A percentile compares a stretch with the other conserved stretches of the same genome.
phyloP scores from a whole-genome alignment of 2,113 vertebrate genomes.

The Phalacrocorax carbo region DNA sequence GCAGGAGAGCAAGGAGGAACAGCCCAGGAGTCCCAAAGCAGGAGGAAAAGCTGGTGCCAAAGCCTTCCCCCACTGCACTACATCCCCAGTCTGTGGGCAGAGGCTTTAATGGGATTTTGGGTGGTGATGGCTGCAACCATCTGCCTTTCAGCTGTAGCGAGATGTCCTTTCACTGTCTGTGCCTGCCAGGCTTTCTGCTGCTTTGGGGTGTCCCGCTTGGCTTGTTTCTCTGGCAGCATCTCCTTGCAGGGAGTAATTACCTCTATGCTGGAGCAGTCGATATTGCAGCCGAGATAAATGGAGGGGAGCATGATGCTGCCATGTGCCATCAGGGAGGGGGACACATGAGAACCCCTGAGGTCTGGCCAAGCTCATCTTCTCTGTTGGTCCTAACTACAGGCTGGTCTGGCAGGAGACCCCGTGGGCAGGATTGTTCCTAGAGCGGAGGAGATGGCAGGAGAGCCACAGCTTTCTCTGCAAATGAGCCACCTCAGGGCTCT shows the following conservation, averaged over 20 bases:
- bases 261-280: neutral
- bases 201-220: neutral
- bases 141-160: neutral
- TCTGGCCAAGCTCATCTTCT: neutral
- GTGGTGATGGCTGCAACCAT: neutral
- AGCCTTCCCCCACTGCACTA: neutral
- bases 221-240: neutral
- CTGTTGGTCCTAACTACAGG: neutral
- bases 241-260: slow-evolving; percentile 8
- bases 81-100: neutral
- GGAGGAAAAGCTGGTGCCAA: neutral
- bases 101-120: neutral
- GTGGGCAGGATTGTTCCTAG: neutral
- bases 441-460: neutral
- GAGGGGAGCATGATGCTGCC: neutral
- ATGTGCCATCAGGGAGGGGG: neutral
- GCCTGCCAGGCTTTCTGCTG: neutral
- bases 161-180: neutral
- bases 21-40: neutral
- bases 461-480: neutral
- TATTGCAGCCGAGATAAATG: neutral
- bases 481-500: neutral
- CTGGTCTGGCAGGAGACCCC: neutral
- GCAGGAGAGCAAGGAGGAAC: neutral
- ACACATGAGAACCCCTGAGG: neutral